phyloP scores from a whole-genome alignment of 2,113 vertebrate species.

The Peucedramus taeniatus region DNA sequence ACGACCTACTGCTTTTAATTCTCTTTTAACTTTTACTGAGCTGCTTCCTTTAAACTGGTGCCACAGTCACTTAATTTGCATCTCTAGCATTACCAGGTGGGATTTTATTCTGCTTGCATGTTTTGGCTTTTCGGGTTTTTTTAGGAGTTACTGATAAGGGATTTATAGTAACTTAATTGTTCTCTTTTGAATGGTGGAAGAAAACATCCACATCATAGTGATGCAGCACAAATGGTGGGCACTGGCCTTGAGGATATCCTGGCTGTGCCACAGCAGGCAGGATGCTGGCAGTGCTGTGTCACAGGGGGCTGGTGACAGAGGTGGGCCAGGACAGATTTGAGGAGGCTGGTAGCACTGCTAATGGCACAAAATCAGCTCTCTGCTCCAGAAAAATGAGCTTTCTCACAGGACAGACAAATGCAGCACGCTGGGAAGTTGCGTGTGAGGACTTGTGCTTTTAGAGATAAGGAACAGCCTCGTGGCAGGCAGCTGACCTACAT shows the following conservation, averaged over 20 bases:
- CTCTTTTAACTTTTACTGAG: not conserved
- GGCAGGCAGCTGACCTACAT: not conserved
- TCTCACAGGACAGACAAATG: not conserved
- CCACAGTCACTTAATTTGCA: not conserved
- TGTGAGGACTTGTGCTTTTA: not conserved
- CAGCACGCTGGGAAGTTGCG: not conserved
- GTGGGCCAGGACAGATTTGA: rapidly evolving
- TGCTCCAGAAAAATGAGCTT: not conserved
- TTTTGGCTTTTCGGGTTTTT: not conserved
- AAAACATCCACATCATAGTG: not conserved
- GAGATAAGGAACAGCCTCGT: rapidly evolving
- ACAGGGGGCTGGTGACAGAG: not conserved
- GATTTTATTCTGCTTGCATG: not conserved
- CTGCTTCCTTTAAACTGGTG: not conserved
- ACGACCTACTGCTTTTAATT: not conserved
- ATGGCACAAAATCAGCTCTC: not conserved
- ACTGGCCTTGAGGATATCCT: not conserved
- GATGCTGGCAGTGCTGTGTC: not conserved
- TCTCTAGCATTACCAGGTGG: not conserved
- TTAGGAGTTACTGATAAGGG: not conserved
- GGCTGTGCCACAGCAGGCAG: not conserved
- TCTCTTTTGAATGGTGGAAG: not conserved
- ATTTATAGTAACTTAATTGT: not conserved
- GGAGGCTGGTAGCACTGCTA: not conserved
- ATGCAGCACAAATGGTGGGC: not conserved